Evolutionary conservation across 2,113 vertebrate genomes (phyloP).

Genomic region (Climacteris rufus): DNA sequence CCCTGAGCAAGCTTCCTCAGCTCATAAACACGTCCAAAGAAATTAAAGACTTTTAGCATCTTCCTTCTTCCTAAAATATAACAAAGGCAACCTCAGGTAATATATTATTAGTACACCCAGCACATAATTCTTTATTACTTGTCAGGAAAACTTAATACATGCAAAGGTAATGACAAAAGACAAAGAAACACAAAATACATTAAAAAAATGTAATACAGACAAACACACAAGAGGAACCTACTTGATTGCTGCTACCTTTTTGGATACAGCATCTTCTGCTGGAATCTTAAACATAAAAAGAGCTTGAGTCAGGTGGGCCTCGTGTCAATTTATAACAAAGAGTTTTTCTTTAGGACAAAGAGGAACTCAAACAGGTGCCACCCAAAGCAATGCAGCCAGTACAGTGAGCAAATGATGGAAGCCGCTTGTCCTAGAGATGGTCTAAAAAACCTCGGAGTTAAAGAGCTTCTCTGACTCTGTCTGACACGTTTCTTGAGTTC

Average conservation of each 20-base stretch:
- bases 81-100: not conserved
- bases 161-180: not conserved
- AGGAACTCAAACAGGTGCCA: not conserved
- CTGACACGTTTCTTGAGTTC: not conserved
- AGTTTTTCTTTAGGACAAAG: not conserved
- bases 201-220: not conserved
- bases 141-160: not conserved
- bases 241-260: conserved; percentile 88
- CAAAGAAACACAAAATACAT: not conserved
- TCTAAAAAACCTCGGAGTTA: not conserved
- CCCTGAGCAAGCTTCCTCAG: not conserved
- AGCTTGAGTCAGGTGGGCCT: not conserved
- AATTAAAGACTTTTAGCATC: not conserved
- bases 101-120: not conserved
- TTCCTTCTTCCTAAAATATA: not conserved
- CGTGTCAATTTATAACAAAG: not conserved
- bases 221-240: conserved; percentile 63
- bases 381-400: not conserved
- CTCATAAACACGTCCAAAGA: not conserved
- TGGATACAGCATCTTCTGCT: conserved; percentile 83
- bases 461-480: not conserved
- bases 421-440: not conserved
- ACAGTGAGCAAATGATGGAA: not conserved
- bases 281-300: conserved; percentile 76
- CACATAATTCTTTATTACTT: not conserved